Evolutionary conservation across 2,113 vertebrate genomes (phyloP).

Genomic region (Neogobius melanostomus): DNA sequence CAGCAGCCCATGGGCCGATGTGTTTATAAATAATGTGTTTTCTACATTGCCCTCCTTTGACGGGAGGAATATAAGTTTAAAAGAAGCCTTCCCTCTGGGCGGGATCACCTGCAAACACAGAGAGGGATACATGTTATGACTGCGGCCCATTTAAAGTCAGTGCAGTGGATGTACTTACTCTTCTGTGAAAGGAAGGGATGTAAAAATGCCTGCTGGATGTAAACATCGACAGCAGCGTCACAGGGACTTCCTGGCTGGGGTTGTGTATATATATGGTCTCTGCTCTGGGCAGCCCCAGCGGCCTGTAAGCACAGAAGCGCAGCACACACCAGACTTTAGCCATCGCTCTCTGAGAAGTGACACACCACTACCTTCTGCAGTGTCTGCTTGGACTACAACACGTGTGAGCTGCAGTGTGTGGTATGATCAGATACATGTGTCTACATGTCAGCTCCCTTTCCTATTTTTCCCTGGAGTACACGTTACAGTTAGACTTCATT

Average conservation of each 20-base stretch:
- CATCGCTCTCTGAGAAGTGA: not conserved
- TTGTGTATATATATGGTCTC: constrained; percentile 93
- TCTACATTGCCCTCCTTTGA: constrained; percentile 91
- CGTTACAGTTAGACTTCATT: too few species aligned
- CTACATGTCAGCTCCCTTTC: not conserved
- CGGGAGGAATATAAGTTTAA: constrained; percentile 95
- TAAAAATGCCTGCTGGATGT: constrained; percentile 93
- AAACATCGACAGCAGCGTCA: constrained; percentile 93
- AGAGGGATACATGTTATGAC: not conserved
- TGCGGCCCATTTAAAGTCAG: not conserved
- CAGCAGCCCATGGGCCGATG: constrained; percentile 89
- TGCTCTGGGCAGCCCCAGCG: constrained; percentile 87
- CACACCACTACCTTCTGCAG: not conserved
- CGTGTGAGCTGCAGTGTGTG: not conserved
- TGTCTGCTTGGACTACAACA: too few species aligned
- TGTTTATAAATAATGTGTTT: constrained; percentile 99
- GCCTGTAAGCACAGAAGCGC: constrained; percentile 69
- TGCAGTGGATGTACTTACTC: constrained; percentile 78
- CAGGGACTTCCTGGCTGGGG: constrained; percentile 89
- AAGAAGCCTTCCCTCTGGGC: constrained; percentile 89
- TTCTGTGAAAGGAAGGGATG: constrained; percentile 90
- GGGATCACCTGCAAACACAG: constrained; percentile 84
- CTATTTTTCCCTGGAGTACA: too few species aligned
- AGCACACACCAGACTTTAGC: constrained; percentile 9
- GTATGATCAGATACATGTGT: not conserved